Percentiles rank a stretch among this genome's conserved stretches.
Conservation (phyloP, 1,140 invertebrate genomes). For the Spodoptera frugiperda region DNA sequence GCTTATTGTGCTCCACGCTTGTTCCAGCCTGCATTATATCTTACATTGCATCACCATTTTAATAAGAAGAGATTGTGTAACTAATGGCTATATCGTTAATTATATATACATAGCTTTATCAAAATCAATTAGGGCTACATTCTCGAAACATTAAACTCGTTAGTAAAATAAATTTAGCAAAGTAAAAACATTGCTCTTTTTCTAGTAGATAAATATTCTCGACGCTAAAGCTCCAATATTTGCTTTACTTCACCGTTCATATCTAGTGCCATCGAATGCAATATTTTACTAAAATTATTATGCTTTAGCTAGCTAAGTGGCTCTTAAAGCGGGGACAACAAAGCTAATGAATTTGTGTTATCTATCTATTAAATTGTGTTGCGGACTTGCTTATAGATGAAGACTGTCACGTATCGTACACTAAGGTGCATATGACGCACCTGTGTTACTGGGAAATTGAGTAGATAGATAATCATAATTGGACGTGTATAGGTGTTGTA, state of each 20-base stretch:
- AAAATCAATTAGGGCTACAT: too few relatives aligned
- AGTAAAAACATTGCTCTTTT: too few relatives aligned
- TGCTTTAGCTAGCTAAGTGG: not conserved
- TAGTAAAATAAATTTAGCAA: too few relatives aligned
- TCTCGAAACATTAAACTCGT: too few relatives aligned
- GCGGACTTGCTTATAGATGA: slow-evolving; percentile 8
- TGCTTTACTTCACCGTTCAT: too few relatives aligned
- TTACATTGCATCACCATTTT: slow-evolving; percentile 12
- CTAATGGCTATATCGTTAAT: not conserved
- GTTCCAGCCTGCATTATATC: not conserved
- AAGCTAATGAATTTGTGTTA: slow-evolving; percentile 31
- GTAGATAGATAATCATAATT: slow-evolving; percentile 17
- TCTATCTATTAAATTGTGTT: slow-evolving; percentile 16
- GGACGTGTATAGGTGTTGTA: slow-evolving; percentile 19
- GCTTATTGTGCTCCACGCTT: not conserved
- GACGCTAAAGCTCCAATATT: too few relatives aligned
- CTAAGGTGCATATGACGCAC: not conserved
- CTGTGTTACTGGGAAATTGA: not conserved
- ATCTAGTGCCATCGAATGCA: not conserved
- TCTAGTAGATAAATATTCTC: too few relatives aligned
- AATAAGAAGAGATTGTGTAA: not conserved
- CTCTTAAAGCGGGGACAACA: slow-evolving; percentile 3
- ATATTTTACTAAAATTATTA: not conserved
- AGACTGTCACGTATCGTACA: slow-evolving; percentile 14
- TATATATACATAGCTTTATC: not conserved